These are phyloP conservation scores for Zoanthus solanderi DNA, from an alignment of 92 coral and sea anemone genomes.

Conservation along the genomic window DNA sequence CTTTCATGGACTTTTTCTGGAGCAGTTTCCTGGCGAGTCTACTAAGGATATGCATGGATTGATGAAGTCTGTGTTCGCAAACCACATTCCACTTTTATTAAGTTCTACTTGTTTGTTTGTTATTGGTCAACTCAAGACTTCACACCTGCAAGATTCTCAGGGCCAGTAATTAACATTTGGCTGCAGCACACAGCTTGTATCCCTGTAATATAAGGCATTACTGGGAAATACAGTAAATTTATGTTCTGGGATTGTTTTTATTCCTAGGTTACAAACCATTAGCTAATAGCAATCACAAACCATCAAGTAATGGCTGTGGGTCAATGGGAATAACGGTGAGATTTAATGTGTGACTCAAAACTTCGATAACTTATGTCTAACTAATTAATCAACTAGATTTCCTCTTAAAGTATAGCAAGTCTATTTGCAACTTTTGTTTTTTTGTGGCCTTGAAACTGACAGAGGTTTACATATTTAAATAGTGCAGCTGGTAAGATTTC, in stretches of 20 bases:
- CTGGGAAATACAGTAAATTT: neutral
- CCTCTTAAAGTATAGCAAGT: too few species aligned
- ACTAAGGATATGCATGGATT: too few species aligned
- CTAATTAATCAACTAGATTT: too few species aligned
- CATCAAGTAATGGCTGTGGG: slow-evolving; percentile 96
- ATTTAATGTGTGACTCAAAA: neutral
- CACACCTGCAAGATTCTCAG: slow-evolving; percentile 24
- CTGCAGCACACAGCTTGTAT: neutral
- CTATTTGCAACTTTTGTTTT: too few species aligned
- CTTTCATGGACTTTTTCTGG: too few species aligned
- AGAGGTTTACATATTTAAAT: too few species aligned
- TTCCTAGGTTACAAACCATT: slow-evolving; percentile 82
- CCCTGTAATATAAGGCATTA: too few species aligned
- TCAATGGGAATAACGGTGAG: slow-evolving; percentile 95
- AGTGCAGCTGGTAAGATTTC: too few species aligned
- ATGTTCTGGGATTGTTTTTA: neutral
- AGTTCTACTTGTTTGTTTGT: slow-evolving; percentile 8
- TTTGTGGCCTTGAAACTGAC: too few species aligned
- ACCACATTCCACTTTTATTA: neutral
- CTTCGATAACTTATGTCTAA: too few species aligned
- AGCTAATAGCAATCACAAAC: slow-evolving; percentile 77
- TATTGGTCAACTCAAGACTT: slow-evolving; percentile 2
- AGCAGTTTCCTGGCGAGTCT: too few species aligned
- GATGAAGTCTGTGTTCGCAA: neutral
- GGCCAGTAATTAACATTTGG: neutral